Conservation (phyloP, 2,888 invertebrate species). For the Chrysolina americana region DNA sequence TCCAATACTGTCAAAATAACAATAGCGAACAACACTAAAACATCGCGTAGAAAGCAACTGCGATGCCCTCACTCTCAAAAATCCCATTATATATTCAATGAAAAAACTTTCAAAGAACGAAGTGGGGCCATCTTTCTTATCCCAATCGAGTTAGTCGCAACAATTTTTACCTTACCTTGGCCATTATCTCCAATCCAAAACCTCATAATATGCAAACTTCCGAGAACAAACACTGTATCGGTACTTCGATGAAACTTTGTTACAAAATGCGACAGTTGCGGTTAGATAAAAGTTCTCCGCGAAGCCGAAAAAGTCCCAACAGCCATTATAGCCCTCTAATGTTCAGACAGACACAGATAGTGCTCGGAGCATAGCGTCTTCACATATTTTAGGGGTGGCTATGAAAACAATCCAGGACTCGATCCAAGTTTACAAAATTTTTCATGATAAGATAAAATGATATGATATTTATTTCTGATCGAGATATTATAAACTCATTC, state of each 20-base stretch:
- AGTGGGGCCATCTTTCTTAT: slow-evolving; percentile 6
- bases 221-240: slow-evolving; percentile 51
- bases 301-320: slow-evolving; percentile 62
- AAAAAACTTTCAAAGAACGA: background rate
- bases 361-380: slow-evolving; percentile 58
- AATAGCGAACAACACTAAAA: background rate
- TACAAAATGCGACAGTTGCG: slow-evolving; percentile 51
- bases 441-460: no score
- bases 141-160: slow-evolving; percentile 20
- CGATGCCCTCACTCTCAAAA: background rate
- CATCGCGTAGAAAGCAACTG: background rate
- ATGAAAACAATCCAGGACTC: background rate
- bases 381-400: slow-evolving; percentile 56
- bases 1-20: background rate
- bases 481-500: no score
- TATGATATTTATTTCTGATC: no score
- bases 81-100: background rate
- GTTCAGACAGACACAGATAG: slow-evolving; percentile 61
- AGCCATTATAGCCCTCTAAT: slow-evolving; percentile 63
- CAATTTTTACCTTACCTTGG: slow-evolving; percentile 36
- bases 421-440: background rate
- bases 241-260: slow-evolving; percentile 50
- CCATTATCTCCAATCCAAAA: slow-evolving; percentile 44
- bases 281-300: slow-evolving; percentile 62
- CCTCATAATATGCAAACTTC: slow-evolving; percentile 48